phyloP scores from a whole-genome alignment of 2,888 invertebrate genomes.

The Pyrrhosoma nymphula region DNA sequence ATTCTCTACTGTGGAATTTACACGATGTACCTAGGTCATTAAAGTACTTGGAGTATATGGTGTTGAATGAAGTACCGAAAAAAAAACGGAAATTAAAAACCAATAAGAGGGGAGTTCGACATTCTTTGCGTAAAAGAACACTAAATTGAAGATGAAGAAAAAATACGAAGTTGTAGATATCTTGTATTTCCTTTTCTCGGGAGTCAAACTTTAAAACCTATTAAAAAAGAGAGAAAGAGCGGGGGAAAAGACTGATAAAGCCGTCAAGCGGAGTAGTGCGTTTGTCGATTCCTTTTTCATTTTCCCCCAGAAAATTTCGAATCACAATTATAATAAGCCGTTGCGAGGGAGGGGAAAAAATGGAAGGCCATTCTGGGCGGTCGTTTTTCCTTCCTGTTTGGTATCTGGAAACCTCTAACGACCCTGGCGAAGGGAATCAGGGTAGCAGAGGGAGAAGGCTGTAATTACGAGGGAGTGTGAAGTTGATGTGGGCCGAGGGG shows the following conservation, averaged over 20 bases:
- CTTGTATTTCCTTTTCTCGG: background rate
- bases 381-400: conserved; percentile 54
- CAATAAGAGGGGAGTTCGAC: background rate
- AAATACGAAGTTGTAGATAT: background rate
- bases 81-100: conserved; percentile 24
- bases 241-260: background rate
- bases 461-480: conserved; percentile 20
- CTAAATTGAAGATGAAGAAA: background rate
- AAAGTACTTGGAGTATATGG: too few relatives aligned
- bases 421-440: background rate
- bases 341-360: background rate
- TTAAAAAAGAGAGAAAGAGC: background rate
- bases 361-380: background rate
- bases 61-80: background rate
- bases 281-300: background rate
- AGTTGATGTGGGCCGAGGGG: background rate
- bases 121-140: background rate
- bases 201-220: background rate
- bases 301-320: background rate
- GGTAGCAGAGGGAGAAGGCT: background rate
- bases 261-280: background rate
- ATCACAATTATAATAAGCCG: conserved; percentile 26
- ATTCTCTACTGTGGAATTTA: too few relatives aligned
- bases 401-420: conserved; percentile 55
- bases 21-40: too few relatives aligned